phyloP scores from a whole-genome alignment of 1,140 invertebrate genomes.

The Macrocentrus cingulum region DNA sequence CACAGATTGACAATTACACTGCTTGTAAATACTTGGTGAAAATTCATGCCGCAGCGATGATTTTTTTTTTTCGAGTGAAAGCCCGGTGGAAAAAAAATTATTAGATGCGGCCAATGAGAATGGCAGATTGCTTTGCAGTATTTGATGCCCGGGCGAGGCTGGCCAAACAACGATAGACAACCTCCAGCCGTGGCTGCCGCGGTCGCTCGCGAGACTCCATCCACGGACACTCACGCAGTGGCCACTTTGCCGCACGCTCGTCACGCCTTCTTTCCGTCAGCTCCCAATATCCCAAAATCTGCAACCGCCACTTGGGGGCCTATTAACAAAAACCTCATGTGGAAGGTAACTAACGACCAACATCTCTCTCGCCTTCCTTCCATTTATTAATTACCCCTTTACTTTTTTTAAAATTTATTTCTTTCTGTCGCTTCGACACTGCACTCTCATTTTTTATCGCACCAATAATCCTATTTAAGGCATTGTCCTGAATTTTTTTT shows the following conservation, averaged over 20 bases:
- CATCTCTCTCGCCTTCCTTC: slow-evolving; percentile 37
- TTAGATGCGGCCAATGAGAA: slow-evolving; percentile 41
- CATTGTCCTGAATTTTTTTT: background rate
- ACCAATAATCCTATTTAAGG: slow-evolving; percentile 22
- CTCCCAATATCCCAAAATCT: slow-evolving; percentile 67
- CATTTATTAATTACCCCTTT: slow-evolving; percentile 28
- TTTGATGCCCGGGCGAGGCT: slow-evolving; percentile 57
- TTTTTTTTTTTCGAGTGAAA: background rate
- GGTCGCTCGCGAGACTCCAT: slow-evolving; percentile 38
- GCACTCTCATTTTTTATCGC: slow-evolving; percentile 18
- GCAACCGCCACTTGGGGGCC: slow-evolving; percentile 66
- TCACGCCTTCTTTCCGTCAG: slow-evolving; percentile 62
- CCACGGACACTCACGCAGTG: slow-evolving; percentile 54
- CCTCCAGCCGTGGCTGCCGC: slow-evolving; percentile 46
- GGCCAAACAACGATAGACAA: slow-evolving; percentile 55
- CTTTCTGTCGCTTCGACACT: slow-evolving; percentile 13
- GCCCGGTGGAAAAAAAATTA: slow-evolving; percentile 1
- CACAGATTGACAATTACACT: slow-evolving; percentile 7
- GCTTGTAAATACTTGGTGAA: too few species aligned
- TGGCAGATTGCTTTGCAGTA: slow-evolving; percentile 56
- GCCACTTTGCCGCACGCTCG: slow-evolving; percentile 63
- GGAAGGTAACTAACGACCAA: slow-evolving; percentile 65
- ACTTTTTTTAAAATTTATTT: background rate
- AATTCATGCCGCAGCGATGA: slow-evolving; percentile 1
- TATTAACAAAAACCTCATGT: slow-evolving; percentile 68